Evolutionary conservation across 2,888 invertebrate species (phyloP).

Genomic region (Quadroppia sp.): DNA sequence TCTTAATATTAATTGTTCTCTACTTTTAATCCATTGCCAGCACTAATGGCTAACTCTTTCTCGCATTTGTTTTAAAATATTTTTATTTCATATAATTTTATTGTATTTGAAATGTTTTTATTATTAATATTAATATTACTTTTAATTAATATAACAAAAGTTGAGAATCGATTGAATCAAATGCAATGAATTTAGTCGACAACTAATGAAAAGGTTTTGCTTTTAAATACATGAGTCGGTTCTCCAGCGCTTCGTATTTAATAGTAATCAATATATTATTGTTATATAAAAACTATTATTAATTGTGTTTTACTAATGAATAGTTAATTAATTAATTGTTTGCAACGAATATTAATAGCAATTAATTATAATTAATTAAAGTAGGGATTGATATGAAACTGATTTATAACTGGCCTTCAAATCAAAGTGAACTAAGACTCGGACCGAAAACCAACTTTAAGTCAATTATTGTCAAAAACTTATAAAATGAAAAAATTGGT

Average conservation of each 20-base stretch:
- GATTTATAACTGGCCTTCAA: conserved; percentile 25
- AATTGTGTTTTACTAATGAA: conserved; percentile 28
- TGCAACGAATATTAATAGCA: conserved; percentile 34
- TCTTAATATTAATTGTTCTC: not conserved
- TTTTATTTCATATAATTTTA: not conserved
- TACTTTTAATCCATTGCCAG: not conserved
- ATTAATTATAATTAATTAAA: not conserved
- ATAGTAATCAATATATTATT: not conserved
- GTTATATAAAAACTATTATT: not conserved
- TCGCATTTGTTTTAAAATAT: not conserved
- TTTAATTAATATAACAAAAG: not conserved
- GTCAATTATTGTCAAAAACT: conserved; percentile 17
- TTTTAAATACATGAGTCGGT: too few relatives aligned
- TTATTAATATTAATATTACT: not conserved
- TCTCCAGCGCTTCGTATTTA: not conserved
- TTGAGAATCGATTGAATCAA: not conserved
- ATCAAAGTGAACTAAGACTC: conserved; percentile 34
- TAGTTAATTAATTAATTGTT: conserved; percentile 23
- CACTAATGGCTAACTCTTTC: not conserved
- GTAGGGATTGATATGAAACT: conserved; percentile 26
- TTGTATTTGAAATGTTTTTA: not conserved
- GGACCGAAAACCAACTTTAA: conserved; percentile 25
- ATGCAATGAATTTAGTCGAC: not conserved
- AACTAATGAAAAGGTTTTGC: not conserved
- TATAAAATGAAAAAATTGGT: conserved; percentile 11